Base-by-base conservation (phyloP, 2,797 vertebrate species). In the Tamandua tetradactyla region DNA sequence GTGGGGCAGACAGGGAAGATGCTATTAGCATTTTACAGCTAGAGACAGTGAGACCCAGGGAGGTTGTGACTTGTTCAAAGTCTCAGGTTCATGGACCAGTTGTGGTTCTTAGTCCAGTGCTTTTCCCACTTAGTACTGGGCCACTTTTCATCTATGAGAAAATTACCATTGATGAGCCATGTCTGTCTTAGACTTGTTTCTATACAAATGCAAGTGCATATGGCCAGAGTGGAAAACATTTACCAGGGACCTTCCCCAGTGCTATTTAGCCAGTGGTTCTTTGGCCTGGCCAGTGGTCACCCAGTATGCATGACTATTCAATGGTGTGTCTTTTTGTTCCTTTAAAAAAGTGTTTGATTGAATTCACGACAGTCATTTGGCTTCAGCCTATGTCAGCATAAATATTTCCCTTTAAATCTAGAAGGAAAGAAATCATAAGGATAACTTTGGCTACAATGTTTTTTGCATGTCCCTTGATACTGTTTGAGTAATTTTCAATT, bases 381-480 rank as follows among this genome's bases (percentile, higher is more conserved):
- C 74, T 62, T 47, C 69, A 66, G 75, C 32, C 68, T 69, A n/a
- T 9, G 10, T 78, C 62, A 89, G 49, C 20, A 68, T 17, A 92
- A 69, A 79, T 44, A 37, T 75, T 69, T 89, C n/a, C 32, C 23
- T 49, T 84, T 8, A 80, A 83, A 90, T 55, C 52, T 78, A 57
- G 66, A 76, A 91, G 52, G 82, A 87, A 83, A 86, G 89, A 85
- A 87, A 88, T 80, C 6, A 64, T 44, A 66, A 88, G 20, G 57
- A 71, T 83, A 64, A 64, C 25, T n/a, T n/a, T 42, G 49, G 66
- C 49, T 23, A 10, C 42, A 57, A 81, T 91, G 71, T 94, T 96
- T 97, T 97, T 97, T 95, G 96, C 96, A 85, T 69, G 64, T 96
- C 96, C 87, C 96, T 95, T 96, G 97, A 95, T 96, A 95, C 89